These are phyloP conservation scores for Lutjanus erythropterus DNA, from an alignment of 2,113 vertebrate genomes.

Conservation along the genomic window DNA sequence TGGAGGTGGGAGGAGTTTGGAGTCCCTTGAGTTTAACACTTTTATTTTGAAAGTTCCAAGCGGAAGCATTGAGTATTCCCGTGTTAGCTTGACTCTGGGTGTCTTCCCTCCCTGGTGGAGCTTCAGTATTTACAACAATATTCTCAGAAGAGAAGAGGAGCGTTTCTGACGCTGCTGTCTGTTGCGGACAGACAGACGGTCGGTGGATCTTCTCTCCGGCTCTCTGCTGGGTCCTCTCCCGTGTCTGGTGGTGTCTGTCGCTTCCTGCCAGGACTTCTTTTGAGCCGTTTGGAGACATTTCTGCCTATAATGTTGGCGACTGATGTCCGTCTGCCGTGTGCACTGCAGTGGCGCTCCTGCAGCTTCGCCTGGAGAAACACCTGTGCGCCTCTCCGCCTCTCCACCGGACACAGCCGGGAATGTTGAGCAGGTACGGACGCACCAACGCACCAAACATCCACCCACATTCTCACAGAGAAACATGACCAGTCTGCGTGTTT, in stretches of 20 bases:
- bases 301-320: constrained; percentile 53
- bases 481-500: background rate
- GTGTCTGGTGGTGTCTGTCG: no score
- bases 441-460: constrained; percentile 39
- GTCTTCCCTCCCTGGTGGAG: constrained; percentile 47
- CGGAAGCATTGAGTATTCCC: background rate
- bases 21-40: no score
- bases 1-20: background rate
- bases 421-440: constrained; percentile 74
- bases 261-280: constrained; percentile 27
- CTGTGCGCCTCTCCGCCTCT: constrained; percentile 75
- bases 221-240: background rate
- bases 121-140: constrained; percentile 71
- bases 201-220: background rate
- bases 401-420: constrained; percentile 50
- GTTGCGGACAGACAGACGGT: constrained; percentile 26
- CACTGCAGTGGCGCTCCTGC: constrained; percentile 80
- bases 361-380: constrained; percentile 77
- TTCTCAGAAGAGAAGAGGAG: constrained; percentile 49
- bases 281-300: constrained; percentile 49
- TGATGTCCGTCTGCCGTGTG: constrained; percentile 60
- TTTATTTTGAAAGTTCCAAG: constrained; percentile 52
- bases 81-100: constrained; percentile 19
- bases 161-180: constrained; percentile 12
- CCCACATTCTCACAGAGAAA: no score